A percentile compares a stretch with the other conserved stretches of the same genome.
Conservation (phyloP, 2,113 vertebrate species). For the Odontesthes bonariensis region DNA sequence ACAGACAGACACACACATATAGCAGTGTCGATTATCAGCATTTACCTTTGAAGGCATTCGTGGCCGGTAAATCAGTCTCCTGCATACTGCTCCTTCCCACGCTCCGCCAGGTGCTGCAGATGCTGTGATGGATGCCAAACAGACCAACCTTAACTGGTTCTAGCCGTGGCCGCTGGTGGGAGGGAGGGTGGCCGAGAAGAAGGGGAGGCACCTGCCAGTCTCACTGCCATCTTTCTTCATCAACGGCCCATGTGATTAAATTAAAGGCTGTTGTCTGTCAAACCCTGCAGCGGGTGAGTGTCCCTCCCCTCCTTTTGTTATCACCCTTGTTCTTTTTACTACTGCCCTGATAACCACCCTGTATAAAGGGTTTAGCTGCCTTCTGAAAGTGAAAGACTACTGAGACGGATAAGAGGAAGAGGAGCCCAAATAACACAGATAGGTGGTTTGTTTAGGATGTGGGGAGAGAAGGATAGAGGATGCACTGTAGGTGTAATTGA, state of each 20-base stretch:
- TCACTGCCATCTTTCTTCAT: conserved; percentile 71
- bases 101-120: conserved; percentile 79
- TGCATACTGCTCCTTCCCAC: conserved; percentile 93
- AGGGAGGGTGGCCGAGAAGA: conserved; percentile 66
- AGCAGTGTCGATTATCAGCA: background rate
- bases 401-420: conserved; percentile 1
- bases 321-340: conserved; percentile 2
- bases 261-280: conserved; percentile 7
- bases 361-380: background rate
- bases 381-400: conserved; percentile 4
- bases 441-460: background rate
- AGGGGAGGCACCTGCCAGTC: conserved; percentile 60
- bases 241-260: conserved; percentile 54
- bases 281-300: conserved; percentile 32
- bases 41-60: conserved; percentile 97
- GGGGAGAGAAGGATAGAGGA: conserved; percentile 9
- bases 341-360: conserved; percentile 8
- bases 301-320: conserved; percentile 40
- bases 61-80: conserved; percentile 96
- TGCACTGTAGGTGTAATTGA: conserved; percentile 18
- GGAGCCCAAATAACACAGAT: conserved; percentile 6
- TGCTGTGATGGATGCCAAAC: conserved; percentile 68
- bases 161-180: conserved; percentile 67
- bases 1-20: conserved; percentile 9
- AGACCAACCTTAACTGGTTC: conserved; percentile 86